A percentile compares a stretch with the other conserved stretches of the same genome.
phyloP scores from a whole-genome alignment of 2,113 vertebrate genomes.

The Entomyzon cyanotis region DNA sequence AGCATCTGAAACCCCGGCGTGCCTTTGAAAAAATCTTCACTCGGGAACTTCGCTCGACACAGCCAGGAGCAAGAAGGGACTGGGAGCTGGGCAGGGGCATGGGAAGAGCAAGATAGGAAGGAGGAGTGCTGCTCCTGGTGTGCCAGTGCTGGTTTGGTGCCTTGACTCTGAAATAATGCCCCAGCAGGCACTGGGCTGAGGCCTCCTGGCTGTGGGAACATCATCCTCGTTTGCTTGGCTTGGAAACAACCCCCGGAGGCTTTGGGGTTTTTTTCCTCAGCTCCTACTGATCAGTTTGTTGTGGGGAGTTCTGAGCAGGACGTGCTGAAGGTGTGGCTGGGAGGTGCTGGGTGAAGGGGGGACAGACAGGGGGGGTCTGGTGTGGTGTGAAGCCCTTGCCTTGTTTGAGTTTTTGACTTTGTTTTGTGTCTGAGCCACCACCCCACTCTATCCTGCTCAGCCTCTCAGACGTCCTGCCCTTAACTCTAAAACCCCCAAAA shows the following conservation, averaged over 20 bases:
- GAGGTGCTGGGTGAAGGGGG: neutral
- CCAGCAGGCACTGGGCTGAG: neutral
- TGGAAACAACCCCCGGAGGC: neutral
- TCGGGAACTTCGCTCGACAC: neutral
- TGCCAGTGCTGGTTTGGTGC: neutral
- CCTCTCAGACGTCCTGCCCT: too few species aligned
- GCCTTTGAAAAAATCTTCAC: constrained; percentile 55
- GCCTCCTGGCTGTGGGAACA: neutral
- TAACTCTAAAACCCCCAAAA: too few species aligned
- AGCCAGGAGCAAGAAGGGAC: neutral
- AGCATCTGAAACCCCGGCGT: neutral
- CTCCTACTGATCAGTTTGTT: neutral
- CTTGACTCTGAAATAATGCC: neutral
- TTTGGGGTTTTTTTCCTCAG: neutral
- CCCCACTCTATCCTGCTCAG: too few species aligned
- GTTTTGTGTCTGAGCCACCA: neutral
- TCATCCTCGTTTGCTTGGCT: neutral
- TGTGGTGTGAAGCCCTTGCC: too few species aligned
- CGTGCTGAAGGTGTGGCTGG: neutral
- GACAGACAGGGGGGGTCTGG: fast-evolving
- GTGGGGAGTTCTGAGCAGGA: neutral
- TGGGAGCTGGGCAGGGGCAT: neutral
- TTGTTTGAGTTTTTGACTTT: too few species aligned
- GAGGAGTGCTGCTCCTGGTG: neutral
- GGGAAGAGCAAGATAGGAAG: neutral